These are phyloP conservation scores for Scaeva pyrastri DNA, from an alignment of 2,888 invertebrate genomes.

Conservation along the genomic window DNA sequence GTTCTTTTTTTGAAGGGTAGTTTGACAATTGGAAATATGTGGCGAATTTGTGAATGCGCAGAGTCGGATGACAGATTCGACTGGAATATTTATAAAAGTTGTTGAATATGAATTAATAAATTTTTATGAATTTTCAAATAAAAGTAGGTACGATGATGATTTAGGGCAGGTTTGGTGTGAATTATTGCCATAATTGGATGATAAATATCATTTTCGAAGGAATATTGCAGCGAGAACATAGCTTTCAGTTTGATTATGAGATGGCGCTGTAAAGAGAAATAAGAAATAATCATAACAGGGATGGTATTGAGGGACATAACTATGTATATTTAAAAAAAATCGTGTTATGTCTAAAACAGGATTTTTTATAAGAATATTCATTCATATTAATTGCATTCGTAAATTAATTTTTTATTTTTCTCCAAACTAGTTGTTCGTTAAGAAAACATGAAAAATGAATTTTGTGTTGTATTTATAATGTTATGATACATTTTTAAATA, in stretches of 20 bases:
- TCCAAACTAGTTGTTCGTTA: too few species aligned
- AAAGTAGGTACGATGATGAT: background rate
- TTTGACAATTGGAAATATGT: conserved; percentile 66
- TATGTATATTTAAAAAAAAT: too few species aligned
- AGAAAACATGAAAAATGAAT: too few species aligned
- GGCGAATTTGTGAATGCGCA: conserved; percentile 46
- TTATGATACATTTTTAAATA: too few species aligned
- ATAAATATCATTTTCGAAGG: background rate
- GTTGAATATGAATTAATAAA: background rate
- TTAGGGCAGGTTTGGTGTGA: background rate
- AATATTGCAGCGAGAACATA: background rate
- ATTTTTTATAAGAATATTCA: too few species aligned
- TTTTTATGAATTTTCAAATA: background rate
- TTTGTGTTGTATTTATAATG: too few species aligned
- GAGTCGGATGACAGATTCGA: conserved; percentile 27
- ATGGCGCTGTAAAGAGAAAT: background rate
- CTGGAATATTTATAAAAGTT: conserved; percentile 29
- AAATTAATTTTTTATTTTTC: too few species aligned
- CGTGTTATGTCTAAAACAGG: too few species aligned
- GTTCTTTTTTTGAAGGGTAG: conserved; percentile 21
- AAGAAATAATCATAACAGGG: background rate
- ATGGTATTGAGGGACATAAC: background rate
- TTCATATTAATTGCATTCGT: too few species aligned
- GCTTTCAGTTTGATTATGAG: background rate
- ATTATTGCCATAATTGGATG: background rate